phyloP scores from a whole-genome alignment of 2,113 vertebrate genomes.

The Eclectus roratus region DNA sequence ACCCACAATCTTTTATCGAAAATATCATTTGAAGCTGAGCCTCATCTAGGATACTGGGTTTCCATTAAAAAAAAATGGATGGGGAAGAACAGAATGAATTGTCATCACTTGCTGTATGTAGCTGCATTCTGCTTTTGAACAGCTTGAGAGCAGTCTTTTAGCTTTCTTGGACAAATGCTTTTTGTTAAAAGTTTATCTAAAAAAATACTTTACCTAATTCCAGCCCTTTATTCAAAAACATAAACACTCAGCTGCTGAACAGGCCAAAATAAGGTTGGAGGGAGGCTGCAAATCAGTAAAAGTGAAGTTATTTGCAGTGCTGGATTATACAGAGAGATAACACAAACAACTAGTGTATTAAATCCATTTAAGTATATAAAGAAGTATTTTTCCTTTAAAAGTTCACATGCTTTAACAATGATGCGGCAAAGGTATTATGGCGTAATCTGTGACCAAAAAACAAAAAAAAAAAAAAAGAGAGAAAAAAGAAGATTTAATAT shows the following conservation, averaged over 20 bases:
- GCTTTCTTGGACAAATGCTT: not conserved
- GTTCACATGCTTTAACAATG: not conserved
- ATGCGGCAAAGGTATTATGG: not conserved
- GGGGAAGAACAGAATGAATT: not conserved
- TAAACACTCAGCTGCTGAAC: slow-evolving; percentile 26
- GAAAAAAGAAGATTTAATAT: not conserved
- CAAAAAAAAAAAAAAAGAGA: not conserved
- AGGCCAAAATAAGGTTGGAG: not conserved
- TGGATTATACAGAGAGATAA: not conserved
- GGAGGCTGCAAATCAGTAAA: not conserved
- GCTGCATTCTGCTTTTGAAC: slow-evolving; percentile 15
- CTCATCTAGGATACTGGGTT: not conserved
- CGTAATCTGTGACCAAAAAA: not conserved
- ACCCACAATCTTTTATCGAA: not conserved
- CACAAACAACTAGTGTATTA: not conserved
- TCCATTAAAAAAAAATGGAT: not conserved
- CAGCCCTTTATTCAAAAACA: slow-evolving; percentile 41
- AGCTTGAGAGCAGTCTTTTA: slow-evolving; percentile 51
- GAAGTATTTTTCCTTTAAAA: not conserved
- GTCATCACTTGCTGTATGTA: not conserved
- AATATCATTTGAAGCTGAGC: not conserved
- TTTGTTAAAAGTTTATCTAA: slow-evolving; percentile 13
- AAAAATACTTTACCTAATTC: not conserved
- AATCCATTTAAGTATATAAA: not conserved
- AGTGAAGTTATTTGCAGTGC: not conserved